Base-by-base conservation (phyloP, 2,797 vertebrate genomes). In the Neosilurus mollespiculum region DNA sequence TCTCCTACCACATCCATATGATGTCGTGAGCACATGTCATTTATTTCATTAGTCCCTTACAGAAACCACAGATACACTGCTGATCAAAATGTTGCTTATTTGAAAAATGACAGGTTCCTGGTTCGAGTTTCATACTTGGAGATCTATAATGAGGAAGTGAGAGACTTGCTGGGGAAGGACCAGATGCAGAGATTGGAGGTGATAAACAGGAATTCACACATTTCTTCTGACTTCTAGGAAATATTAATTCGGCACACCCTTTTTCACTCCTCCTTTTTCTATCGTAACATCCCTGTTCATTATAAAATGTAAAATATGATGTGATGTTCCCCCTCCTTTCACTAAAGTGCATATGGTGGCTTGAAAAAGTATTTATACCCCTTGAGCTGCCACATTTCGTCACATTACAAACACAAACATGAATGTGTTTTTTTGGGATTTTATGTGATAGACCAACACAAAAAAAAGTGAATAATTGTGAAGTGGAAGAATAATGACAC, bases 61-160 rank as follows among this genome's bases (percentile, higher is more conserved):
- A 76, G n/a, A 56, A 53, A 12, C 11, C 37, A 24, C 66, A 43
- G 3, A 70, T n/a, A 3, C 4, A 49, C 37, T 49, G 37, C 37
- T 73, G 15, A 73, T n/a, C 20, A 61, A 61, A 20, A 18, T 65
- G 37, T 65, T 65, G 15, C 15, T 12, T 53, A 6, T 78, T 26
- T 11, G 11, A 78, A 78, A 9, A 30, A 26, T 62, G 0, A 0
- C 92, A 99, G 98, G 91, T 99, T 99, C 93, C 94, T 99, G 89
- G 98, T 99, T 86, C 95, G 98, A 87, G 98, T 99, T 56, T 99
- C 98, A 7, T 99, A 99, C 89, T 91, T 99, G 92, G 98, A 99
- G 92, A 99, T 99, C 89, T 99, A 99, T 92, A 99, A 99, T 70
- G 98, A 99, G 89, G 98, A 99, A 91, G 97, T 99, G 69, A 94